phyloP scores from a whole-genome alignment of 2,797 vertebrate genomes.

The Telmatherina bonti region DNA sequence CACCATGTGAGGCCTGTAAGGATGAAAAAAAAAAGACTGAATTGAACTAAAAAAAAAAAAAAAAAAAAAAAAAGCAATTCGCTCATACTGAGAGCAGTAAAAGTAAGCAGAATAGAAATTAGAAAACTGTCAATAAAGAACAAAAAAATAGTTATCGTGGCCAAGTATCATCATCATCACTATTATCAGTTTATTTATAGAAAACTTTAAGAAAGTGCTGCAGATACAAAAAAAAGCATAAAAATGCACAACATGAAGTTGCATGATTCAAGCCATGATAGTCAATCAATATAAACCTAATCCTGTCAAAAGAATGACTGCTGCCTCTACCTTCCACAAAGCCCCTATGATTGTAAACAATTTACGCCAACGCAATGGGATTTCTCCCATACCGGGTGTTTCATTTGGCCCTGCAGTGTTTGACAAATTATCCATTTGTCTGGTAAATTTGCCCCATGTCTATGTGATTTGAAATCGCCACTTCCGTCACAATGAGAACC shows the following conservation, averaged over 20 bases:
- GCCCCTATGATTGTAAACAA: slow-evolving; percentile 57
- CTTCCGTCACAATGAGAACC: slow-evolving; percentile 20
- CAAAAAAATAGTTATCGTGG: slow-evolving; percentile 44
- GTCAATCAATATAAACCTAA: slow-evolving; percentile 74
- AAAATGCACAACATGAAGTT: slow-evolving; percentile 32
- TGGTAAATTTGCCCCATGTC: slow-evolving; percentile 66
- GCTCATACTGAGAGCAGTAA: slow-evolving; percentile 20
- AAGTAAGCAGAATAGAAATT: slow-evolving; percentile 14
- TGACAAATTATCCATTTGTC: slow-evolving; percentile 68
- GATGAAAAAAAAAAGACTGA: slow-evolving; percentile 24
- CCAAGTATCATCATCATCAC: slow-evolving; percentile 48
- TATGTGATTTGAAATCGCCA: slow-evolving; percentile 55
- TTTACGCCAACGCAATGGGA: slow-evolving; percentile 48
- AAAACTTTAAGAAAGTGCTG: no score
- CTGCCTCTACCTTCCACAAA: slow-evolving; percentile 56
- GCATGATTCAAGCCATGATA: slow-evolving; percentile 72
- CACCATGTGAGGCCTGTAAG: slow-evolving; percentile 91
- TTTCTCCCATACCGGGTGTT: slow-evolving; percentile 40
- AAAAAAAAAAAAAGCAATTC: background rate
- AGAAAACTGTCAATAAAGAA: slow-evolving; percentile 18
- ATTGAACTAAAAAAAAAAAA: slow-evolving; percentile 38
- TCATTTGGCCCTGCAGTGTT: slow-evolving; percentile 51
- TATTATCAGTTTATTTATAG: no score
- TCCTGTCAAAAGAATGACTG: slow-evolving; percentile 63
- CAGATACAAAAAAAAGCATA: no score